Evolutionary conservation across 2,888 invertebrate species (phyloP).

Genomic region (Apamea monoglypha): DNA sequence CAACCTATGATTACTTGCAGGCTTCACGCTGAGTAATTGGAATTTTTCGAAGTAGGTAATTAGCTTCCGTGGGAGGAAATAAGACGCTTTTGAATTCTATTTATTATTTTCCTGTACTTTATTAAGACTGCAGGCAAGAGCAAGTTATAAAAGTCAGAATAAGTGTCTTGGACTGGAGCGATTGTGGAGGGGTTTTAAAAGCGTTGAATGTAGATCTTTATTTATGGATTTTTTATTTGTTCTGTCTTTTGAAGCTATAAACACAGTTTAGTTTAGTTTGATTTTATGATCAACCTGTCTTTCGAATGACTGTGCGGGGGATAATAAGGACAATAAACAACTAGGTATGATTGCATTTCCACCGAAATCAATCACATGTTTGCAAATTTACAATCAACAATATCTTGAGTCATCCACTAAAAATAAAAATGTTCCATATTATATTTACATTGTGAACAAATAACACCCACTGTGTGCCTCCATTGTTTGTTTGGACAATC

Average conservation of each 20-base stretch:
- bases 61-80: conserved; percentile 21
- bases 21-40: conserved; percentile 23
- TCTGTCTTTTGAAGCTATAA: not conserved
- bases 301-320: not conserved
- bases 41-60: conserved; percentile 43
- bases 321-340: not conserved
- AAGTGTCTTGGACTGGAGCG: not conserved
- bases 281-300: not conserved
- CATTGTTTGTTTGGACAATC: conserved; percentile 26
- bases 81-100: conserved; percentile 15
- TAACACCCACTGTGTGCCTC: conserved; percentile 20
- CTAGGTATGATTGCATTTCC: conserved; percentile 14
- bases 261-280: not conserved
- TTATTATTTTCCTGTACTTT: conserved; percentile 33
- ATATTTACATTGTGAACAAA: conserved; percentile 26
- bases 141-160: not conserved
- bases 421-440: conserved; percentile 35
- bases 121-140: not conserved
- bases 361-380: conserved; percentile 15
- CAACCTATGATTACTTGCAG: conserved; percentile 41
- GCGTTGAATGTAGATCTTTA: not conserved
- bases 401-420: conserved; percentile 21
- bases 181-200: not conserved
- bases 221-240: not conserved
- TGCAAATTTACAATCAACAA: conserved; percentile 25